phyloP scores from a whole-genome alignment of 2,797 vertebrate species.

The Adelosebastes latens region DNA sequence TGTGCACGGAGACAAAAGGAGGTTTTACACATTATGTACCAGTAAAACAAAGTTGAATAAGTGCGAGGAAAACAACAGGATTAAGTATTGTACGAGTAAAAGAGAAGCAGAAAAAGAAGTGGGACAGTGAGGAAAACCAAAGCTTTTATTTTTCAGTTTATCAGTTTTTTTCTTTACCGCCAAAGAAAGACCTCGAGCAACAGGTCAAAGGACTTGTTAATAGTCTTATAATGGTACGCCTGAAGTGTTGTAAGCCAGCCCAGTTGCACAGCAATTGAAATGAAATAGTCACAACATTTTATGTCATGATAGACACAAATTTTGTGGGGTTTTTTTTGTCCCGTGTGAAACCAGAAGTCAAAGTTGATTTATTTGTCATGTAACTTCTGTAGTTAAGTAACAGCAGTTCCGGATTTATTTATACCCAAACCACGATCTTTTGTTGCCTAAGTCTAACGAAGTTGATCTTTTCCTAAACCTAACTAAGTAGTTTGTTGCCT shows the following conservation, averaged over 20 bases:
- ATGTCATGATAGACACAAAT: too few species aligned
- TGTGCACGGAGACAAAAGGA: constrained; percentile 37
- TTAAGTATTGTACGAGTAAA: neutral
- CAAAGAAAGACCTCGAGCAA: neutral
- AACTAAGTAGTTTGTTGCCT: too few species aligned
- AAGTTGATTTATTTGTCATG: too few species aligned
- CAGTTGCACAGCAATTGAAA: neutral
- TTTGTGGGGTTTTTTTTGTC: neutral
- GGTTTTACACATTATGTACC: constrained; percentile 8
- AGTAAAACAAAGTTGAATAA: constrained; percentile 1
- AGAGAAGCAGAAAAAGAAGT: neutral
- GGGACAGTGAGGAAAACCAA: neutral
- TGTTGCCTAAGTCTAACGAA: too few species aligned
- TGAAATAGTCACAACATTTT: too few species aligned
- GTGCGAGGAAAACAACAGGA: constrained; percentile 26
- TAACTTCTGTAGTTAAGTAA: too few species aligned
- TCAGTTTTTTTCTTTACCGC: neutral
- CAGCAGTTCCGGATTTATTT: too few species aligned
- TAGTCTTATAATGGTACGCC: neutral
- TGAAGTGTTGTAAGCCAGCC: neutral
- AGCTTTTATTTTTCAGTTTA: neutral
- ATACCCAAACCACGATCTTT: too few species aligned
- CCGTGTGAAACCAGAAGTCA: too few species aligned
- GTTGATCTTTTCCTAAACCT: too few species aligned
- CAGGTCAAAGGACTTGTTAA: neutral